Base-by-base conservation (phyloP, 2,888 invertebrate species). In the Diarsia mendica region DNA sequence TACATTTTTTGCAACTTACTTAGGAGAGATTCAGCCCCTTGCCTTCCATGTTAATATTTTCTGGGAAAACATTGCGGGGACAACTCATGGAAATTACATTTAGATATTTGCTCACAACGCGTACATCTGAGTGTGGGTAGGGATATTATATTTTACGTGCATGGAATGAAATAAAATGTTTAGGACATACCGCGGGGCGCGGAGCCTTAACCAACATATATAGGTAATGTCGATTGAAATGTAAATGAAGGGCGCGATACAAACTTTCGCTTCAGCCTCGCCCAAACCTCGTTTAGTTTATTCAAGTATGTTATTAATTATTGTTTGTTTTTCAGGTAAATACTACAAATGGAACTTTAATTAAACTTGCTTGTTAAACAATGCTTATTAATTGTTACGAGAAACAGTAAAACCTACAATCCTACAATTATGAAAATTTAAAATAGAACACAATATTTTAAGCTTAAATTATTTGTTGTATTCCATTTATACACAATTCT, bases 1-100 rank as follows among this genome's bases (percentile, higher is more conserved):
- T 96, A 96, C 95, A 96, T 96, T 96, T 96, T 96, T 96, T 96
- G 96, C 96, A 96, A 96, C 96, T 96, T 96, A 96, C 96, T 96
- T 96, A 96, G 94, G 94, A 96, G 94, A 96, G 95, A 95, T 94
- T 95, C 95, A 95, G 96, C 94, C 96, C 95, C 96, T 95, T 95
- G 94, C 94, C 94, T 95, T 94, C 93, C 93, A 96, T 96, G 96
- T 96, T 96, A 96, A 96, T 96, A 96, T 96, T 96, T 96, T 96
- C 94, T 95, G 95, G 95, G 94, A 95, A 96, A 96, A 96, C 96
- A 96, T 96, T 95, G 96, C 94, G 95, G 95, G 95, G 96, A 96
- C 96, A 95, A 95, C 95, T 95, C 95, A 96, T 96, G 95, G 96
- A 96, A 96, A 96, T 96, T 96, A 96, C 96, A 96, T 96, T 96